Evolutionary conservation across 2,888 invertebrate genomes (phyloP), one percentile per base, ranked within the genome.

Genomic region (Thelaira solivaga): DNA sequence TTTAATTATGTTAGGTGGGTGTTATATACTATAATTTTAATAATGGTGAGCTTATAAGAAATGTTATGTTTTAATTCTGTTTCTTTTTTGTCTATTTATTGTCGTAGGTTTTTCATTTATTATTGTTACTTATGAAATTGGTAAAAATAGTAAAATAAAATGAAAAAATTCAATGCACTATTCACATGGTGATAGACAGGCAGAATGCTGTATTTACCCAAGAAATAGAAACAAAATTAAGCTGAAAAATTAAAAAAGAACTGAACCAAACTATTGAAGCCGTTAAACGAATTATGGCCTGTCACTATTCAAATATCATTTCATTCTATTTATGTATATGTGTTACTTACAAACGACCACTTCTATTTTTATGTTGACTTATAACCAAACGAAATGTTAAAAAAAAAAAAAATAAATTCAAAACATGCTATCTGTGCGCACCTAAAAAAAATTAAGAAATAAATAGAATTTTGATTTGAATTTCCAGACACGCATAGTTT

Each of bases 401-500:
- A 24, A 45, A 8, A 61, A 31, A 41, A 36, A 43, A 31, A 49
- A 62, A 45, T 24, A 61, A 62, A 16, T 71, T 36, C 24, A 26
- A n/a, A 26, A n/a, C 45, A 11, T 24, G 20, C 8, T 13, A 61
- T 8, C 34, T 26, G 39, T 61, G 26, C 61, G 29, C 29, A 43
- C 31, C 31, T 51, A 10, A 64, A 68, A 53, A 39, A 76, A 72
- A 47, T 49, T 18, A 57, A 73, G 62, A 62, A 77, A 64, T 68
- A 73, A 74, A 69, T 59, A 74, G 74, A 78, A 65, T 78, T 74
- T 61, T 71, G 69, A 78, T 78, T 78, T 74, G 69, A 71, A 65
- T 78, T 78, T 78, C 78, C 74, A 78, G 78, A 78, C 78, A 78
- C 78, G 78, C 74, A 78, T 78, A 45, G 64, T 31, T 71, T 65